A percentile compares a stretch with the other conserved stretches of the same genome.
Conservation (phyloP, 1,140 invertebrate genomes). For the Semibalanus balanoides region DNA sequence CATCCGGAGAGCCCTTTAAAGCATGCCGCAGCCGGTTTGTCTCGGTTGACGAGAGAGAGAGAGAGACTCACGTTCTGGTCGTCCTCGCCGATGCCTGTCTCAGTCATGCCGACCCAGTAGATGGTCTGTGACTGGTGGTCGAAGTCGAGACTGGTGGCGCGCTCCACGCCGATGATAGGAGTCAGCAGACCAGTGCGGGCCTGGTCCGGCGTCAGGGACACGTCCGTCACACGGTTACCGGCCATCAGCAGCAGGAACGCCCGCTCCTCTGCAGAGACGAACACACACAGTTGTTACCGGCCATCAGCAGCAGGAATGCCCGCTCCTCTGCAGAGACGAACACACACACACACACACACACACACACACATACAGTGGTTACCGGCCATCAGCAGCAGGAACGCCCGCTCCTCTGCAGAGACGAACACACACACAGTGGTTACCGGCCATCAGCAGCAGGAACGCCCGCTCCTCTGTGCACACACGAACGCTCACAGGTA, state of each 20-base stretch:
- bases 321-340: conserved; percentile 47
- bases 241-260: conserved; percentile 83
- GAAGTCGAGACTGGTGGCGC: conserved; percentile 78
- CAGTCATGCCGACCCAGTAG: conserved; percentile 58
- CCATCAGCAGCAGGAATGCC: conserved; percentile 59
- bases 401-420: conserved; percentile 58
- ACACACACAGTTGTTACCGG: neutral
- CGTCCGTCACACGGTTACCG: conserved; percentile 71
- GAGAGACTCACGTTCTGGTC: conserved; percentile 31
- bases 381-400: conserved; percentile 47
- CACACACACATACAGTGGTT: conserved; percentile 12
- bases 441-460: conserved; percentile 44
- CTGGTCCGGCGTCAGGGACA: conserved; percentile 56
- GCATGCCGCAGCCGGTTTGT: too few species aligned
- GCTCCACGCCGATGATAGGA: conserved; percentile 79
- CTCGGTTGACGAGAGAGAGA: conserved; percentile 4
- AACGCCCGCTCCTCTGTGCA: conserved; percentile 65
- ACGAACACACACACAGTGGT: conserved; percentile 12
- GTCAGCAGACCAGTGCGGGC: conserved; percentile 55
- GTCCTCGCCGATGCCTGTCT: conserved; percentile 46
- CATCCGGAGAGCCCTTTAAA: too few species aligned
- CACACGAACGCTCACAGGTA: conserved; percentile 21
- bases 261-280: conserved; percentile 47
- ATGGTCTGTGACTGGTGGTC: conserved; percentile 66
- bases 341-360: conserved; percentile 16